A percentile compares a stretch with the other conserved stretches of the same genome.
These are phyloP conservation scores for Eilema caniola DNA, from an alignment of 2,888 invertebrate genomes.

Conservation along the genomic window DNA sequence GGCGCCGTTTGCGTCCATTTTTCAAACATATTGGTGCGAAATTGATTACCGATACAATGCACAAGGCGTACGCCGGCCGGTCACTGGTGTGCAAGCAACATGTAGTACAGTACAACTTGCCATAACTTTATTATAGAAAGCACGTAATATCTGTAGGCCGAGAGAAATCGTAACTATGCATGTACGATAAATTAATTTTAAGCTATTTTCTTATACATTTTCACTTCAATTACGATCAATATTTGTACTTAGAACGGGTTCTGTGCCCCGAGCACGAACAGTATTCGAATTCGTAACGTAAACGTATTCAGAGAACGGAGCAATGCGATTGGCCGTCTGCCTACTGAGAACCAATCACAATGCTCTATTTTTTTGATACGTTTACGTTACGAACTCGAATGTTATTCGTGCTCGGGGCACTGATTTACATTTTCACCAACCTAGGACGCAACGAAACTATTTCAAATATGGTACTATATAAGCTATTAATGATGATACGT, in stretches of 20 bases:
- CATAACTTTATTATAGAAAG: conserved; percentile 14
- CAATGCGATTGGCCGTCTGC: too few species aligned
- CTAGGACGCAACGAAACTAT: neutral
- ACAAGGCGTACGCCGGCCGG: conserved; percentile 41
- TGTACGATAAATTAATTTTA: too few species aligned
- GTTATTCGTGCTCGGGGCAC: too few species aligned
- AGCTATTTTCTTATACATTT: neutral
- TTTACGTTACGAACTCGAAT: too few species aligned
- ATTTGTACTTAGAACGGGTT: too few species aligned
- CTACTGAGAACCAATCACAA: too few species aligned
- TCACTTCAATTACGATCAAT: too few species aligned
- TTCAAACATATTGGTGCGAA: conserved; percentile 70
- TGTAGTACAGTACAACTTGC: conserved; percentile 28
- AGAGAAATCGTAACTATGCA: too few species aligned
- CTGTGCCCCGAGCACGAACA: too few species aligned
- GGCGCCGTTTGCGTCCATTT: conserved; percentile 64
- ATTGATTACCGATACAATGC: conserved; percentile 66
- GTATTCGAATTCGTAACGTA: too few species aligned
- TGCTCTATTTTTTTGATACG: too few species aligned
- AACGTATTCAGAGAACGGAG: too few species aligned
- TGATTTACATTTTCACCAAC: neutral
- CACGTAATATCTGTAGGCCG: neutral
- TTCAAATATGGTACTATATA: neutral
- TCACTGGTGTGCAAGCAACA: conserved; percentile 35
- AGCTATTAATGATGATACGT: neutral